Evolutionary conservation across 2,888 invertebrate species (phyloP), one percentile per base, ranked within the genome.

Genomic region (Ptychoptera contaminata): DNA sequence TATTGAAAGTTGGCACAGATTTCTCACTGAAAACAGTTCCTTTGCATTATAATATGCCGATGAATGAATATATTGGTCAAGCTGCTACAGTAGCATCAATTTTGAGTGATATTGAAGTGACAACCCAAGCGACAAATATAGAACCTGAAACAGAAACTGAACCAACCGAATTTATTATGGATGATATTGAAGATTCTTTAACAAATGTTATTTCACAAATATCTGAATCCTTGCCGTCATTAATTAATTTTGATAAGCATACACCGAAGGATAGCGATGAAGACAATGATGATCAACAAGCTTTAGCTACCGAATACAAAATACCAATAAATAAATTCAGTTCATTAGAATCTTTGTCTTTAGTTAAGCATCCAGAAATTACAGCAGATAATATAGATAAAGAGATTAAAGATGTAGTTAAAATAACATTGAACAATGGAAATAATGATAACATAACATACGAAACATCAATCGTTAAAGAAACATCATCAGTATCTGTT

Each of bases 31-130:
- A 43, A 37, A 9, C 43, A 12, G 29, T 29, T 42, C 16, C 16
- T 35, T 23, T 12, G n/a, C n/a, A 30, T 11, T 16, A 16, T n/a
- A 42, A 42, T 10, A 10, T 62, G 38, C 57, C 52, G 0, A 65
- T 65, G 65, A 52, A 54, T 15, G 58, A 64, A 42, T 65, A 61
- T 49, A 58, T 61, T 46, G 58, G 58, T 2, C 62, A 64, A 47
- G 63, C 63, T 14, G 65, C 65, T 2, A 66, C 65, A 0, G 57
- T 64, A 0, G 66, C 66, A 9, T 66, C 66, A 12, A 60, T 58
- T 1, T 47, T 65, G 8, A 61, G 62, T 11, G 62, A 61, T 42
- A 60, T 57, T 46, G 55, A 52, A 7, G 32, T 11, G 32, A 35
- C 30, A n/a, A 38, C 40, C 40, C 44, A 49, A 45, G 30, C 47